Evolutionary conservation across 1,140 invertebrate genomes (phyloP), one percentile per base, ranked within the genome.

Genomic region (Drosophila tani): DNA sequence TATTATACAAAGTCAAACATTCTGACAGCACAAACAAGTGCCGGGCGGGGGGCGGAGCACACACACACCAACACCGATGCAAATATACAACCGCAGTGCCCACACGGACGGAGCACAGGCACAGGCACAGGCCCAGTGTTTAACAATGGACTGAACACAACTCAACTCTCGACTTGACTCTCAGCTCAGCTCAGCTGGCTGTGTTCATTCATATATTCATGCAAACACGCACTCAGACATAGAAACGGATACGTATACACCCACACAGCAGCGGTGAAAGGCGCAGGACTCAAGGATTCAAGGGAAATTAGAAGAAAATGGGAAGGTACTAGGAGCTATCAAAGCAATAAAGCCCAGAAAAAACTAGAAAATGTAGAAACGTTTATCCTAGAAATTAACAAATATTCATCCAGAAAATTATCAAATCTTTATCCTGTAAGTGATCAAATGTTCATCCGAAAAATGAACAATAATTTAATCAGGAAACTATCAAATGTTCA

Each of bases 1-100:
- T 91, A 91, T 91, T 91, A 91, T 86, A 91, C 87, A 86, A 91
- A 91, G 86, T 86, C 83, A 91, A 91, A 91, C 87, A 87, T 75
- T 81, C 82, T 91, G 77, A 81, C 86, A 77, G 77, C 71, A 65
- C 64, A 77, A 65, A 69, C 75, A 86, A 68, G 78, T 63, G 59
- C 47, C 59, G 50, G 50, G 67, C 77, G 11, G 53, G n/a, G 35
- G n/a, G 35, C 51, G 21, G 32, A 53, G n/a, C 29, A 63, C 53
- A 62, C 47, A 68, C 57, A 67, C 55, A 55, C 59, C 21, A 45
- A 74, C 35, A 66, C 69, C 46, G 29, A 51, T 59, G 41, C 38
- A 41, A 41, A 49, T 55, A 50, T 68, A 58, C 17, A 71, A 65
- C 75, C 82, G 71, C 71, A 69, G 55, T 53, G 50, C 49, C 47